Evolutionary conservation across 2,888 invertebrate genomes (phyloP).

Genomic region (Cynaeus angustus): DNA sequence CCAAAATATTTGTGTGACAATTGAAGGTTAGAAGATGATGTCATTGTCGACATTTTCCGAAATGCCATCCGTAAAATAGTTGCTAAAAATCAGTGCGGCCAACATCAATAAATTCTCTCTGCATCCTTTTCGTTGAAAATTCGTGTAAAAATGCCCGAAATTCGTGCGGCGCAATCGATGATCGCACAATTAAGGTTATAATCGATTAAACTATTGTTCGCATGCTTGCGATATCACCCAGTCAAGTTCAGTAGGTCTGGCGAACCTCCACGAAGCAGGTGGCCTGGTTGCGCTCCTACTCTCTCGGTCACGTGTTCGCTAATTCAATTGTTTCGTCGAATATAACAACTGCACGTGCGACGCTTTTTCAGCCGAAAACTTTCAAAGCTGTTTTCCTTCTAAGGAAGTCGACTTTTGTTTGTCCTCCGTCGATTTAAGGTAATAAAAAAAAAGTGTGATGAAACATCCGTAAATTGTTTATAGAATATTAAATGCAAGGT

Average conservation of each 20-base stretch:
- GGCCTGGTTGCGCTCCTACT: conserved; percentile 8
- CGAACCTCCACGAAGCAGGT: conserved; percentile 40
- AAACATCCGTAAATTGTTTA: too few species aligned
- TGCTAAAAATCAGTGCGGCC: too few species aligned
- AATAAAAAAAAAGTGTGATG: background rate
- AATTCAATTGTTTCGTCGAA: conserved; percentile 2
- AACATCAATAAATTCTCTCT: too few species aligned
- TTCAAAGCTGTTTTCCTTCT: too few species aligned
- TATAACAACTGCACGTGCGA: background rate
- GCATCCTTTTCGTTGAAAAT: background rate
- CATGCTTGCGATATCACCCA: conserved; percentile 43
- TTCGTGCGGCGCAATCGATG: conserved; percentile 41
- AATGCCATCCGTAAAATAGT: too few species aligned
- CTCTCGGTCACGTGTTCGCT: conserved; percentile 18
- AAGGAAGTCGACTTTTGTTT: too few species aligned
- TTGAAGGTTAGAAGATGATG: too few species aligned
- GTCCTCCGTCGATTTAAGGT: too few species aligned
- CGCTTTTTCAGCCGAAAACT: background rate
- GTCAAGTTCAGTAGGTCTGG: conserved; percentile 61
- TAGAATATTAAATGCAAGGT: too few species aligned
- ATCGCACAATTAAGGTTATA: conserved; percentile 46
- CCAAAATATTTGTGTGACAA: too few species aligned
- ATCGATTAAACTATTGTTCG: conserved; percentile 58
- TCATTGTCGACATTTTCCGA: too few species aligned
- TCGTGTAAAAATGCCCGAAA: conserved; percentile 36